Evolutionary conservation across 2,888 invertebrate genomes (phyloP).

Genomic region (Trichopoda pennipes): DNA sequence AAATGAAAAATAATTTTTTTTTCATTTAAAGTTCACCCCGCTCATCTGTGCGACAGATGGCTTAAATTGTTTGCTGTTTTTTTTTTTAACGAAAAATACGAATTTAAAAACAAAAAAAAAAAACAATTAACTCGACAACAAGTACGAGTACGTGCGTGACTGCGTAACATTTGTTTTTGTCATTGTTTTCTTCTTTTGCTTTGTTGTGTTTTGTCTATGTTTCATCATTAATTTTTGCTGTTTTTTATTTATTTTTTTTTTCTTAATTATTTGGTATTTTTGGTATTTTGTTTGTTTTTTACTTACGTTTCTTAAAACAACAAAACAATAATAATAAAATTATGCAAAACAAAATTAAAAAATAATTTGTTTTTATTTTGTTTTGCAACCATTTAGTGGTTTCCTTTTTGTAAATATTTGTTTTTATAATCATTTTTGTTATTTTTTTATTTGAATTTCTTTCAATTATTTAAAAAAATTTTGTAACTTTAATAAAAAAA

Average conservation of each 20-base stretch:
- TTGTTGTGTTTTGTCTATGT: conserved; percentile 58
- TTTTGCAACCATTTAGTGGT: conserved; percentile 16
- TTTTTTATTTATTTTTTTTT: too few relatives aligned
- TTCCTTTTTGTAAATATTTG: not conserved
- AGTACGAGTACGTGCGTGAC: conserved; percentile 30
- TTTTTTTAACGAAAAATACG: not conserved
- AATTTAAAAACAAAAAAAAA: too few relatives aligned
- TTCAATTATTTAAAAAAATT: too few relatives aligned
- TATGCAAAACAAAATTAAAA: conserved; percentile 22
- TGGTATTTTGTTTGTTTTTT: conserved; percentile 36
- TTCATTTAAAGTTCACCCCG: too few relatives aligned
- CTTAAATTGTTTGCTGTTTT: not conserved
- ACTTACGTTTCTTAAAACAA: conserved; percentile 9
- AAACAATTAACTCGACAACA: too few relatives aligned
- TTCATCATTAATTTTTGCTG: conserved; percentile 55
- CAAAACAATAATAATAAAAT: not conserved
- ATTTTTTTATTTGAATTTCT: not conserved
- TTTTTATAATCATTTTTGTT: not conserved
- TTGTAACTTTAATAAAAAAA: too few relatives aligned
- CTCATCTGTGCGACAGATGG: not conserved
- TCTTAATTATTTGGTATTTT: not conserved
- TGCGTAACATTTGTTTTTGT: not conserved
- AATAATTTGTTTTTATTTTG: conserved; percentile 31
- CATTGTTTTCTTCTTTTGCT: too few relatives aligned
- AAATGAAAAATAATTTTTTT: too few relatives aligned